Evolutionary conservation across 2,888 invertebrate genomes (phyloP), one percentile per base, ranked within the genome.

Genomic region (Beris chalybata): DNA sequence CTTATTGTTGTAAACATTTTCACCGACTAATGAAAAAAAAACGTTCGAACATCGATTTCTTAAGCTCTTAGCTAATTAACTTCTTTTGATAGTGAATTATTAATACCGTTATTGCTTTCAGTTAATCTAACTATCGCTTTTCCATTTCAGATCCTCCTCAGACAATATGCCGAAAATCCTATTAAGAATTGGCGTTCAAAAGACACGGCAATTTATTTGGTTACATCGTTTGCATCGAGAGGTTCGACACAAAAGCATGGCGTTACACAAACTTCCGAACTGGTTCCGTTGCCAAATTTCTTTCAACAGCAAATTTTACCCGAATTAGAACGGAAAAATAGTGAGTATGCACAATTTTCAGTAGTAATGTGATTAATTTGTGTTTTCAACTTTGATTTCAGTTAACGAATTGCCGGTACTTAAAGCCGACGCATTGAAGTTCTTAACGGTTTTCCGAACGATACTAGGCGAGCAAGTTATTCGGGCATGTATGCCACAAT

Each of bases 351-450:
- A 30, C 1, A 13, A 48, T 48, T 48, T 48, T 48, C n/a, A 4
- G 48, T 22, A 38, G 38, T 3, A 38, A 38, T 38, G 5, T 3
- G 5, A 3, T 7, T 9, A 38, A 7, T 38, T 38, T 38, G 38
- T 38, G 5, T 38, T 22, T 22, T 22, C 22, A n/a, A n/a, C 32
- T 32, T n/a, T 12, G 6, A 38, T 67, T 86, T 70, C 82, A 95
- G 95, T 95, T 7, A 90, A 92, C 75, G 89, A 91, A 72, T 81
- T 90, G 68, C 95, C 97, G 0, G 95, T 99, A 1, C 81, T 99
- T 38, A 97, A 97, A 79, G 97, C 98, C 0, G 98, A 97, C 78
- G 92, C 95, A 4, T 89, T 99, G 64, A 98, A 98, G 78, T 99
- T 95, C 77, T 81, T 98, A 9, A 96, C 98, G 90, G 94, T 93